A percentile compares a stretch with the other conserved stretches of the same genome.
Conservation (phyloP, 2,888 invertebrate genomes). For the Ectropis crepuscularia region DNA sequence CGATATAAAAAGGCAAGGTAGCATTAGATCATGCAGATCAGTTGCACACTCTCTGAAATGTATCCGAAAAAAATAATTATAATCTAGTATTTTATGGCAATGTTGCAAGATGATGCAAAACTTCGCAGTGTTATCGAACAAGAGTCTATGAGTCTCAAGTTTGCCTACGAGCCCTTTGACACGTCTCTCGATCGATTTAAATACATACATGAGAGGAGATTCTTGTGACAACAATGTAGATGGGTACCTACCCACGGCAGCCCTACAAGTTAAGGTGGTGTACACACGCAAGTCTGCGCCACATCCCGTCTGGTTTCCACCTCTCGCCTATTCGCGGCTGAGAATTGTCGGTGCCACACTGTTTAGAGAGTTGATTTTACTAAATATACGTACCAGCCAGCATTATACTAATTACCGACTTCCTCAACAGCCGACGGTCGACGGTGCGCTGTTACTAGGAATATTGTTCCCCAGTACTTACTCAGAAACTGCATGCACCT, state of each 20-base stretch:
- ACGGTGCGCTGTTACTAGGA: conserved; percentile 20
- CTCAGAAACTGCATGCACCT: neutral
- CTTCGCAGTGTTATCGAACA: too few species aligned
- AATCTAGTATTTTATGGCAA: too few species aligned
- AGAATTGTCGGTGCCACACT: conserved; percentile 54
- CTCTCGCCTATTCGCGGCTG: conserved; percentile 54
- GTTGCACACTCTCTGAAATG: too few species aligned
- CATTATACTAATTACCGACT: conserved; percentile 35
- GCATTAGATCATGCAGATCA: too few species aligned
- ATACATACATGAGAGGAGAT: too few species aligned
- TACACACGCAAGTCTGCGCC: conserved; percentile 47
- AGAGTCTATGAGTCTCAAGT: too few species aligned
- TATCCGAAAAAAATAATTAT: too few species aligned
- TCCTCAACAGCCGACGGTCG: conserved; percentile 21
- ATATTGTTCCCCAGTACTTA: conserved; percentile 13
- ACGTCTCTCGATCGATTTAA: too few species aligned
- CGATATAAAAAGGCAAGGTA: too few species aligned
- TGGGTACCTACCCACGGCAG: conserved; percentile 14
- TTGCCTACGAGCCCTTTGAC: too few species aligned
- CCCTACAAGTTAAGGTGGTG: conserved; percentile 41
- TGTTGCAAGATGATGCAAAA: too few species aligned
- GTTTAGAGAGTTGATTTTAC: conserved; percentile 48
- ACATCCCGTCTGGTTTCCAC: conserved; percentile 57
- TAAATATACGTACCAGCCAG: conserved; percentile 37
- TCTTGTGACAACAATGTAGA: neutral